Conservation (phyloP, 2,113 vertebrate genomes). For the Chaetops frenatus region DNA sequence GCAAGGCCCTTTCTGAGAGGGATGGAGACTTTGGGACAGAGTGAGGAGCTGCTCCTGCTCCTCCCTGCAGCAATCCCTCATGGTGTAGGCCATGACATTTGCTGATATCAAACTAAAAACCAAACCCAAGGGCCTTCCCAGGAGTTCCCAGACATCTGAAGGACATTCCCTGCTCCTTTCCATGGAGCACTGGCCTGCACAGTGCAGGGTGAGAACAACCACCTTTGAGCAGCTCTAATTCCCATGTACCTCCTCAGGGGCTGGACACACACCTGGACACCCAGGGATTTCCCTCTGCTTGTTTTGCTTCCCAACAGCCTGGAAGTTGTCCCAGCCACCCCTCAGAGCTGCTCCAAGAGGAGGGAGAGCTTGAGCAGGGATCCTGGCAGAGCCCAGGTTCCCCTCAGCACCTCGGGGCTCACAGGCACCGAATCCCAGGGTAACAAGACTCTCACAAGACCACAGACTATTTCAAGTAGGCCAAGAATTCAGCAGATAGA, state of each 20-base stretch:
- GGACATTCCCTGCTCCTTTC: neutral
- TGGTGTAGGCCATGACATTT: rapidly evolving
- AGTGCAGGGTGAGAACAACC: rapidly evolving
- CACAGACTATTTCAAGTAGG: neutral
- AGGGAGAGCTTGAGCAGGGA: neutral
- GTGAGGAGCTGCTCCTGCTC: neutral
- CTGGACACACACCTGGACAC: neutral
- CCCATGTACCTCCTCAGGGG: neutral
- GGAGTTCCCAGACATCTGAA: neutral
- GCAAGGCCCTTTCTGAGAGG: neutral
- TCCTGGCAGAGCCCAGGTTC: neutral
- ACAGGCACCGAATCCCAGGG: neutral
- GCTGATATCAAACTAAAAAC: neutral
- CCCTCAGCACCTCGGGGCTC: neutral
- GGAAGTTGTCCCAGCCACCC: neutral
- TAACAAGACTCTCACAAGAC: neutral
- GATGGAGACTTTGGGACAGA: neutral
- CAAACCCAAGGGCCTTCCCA: neutral
- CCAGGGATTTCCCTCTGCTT: neutral
- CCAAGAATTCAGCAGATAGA: neutral
- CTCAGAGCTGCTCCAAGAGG: neutral
- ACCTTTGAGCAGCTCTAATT: neutral
- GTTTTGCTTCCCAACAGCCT: neutral
- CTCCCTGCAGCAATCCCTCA: neutral
- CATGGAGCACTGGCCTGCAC: rapidly evolving